Evolutionary conservation across 2,113 vertebrate genomes (phyloP), one percentile per base, ranked within the genome.

Genomic region (Taurulus bubalis): DNA sequence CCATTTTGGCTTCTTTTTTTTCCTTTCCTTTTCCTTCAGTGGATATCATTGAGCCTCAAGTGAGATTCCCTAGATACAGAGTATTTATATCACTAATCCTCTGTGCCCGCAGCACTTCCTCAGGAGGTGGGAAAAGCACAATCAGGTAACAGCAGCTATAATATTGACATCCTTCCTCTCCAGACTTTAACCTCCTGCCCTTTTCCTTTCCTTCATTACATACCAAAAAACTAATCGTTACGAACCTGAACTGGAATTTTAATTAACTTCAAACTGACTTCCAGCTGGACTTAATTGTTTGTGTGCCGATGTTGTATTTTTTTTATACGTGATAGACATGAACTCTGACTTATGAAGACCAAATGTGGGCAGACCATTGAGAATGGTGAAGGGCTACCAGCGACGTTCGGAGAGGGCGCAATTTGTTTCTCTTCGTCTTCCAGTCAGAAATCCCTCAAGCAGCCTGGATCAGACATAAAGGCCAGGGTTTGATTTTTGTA

Each of bases 331-430:
- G 32, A 28, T 45, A 62, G 49, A 62, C 15, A 11, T 36, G 3
- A 36, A 53, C 24, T 66, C 4, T 0, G 56, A 73, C 64, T 69
- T 78, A 59, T 55, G 14, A 82, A 85, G 87, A 87, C 91, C 90
- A 90, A 90, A 91, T 64, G 63, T 28, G 75, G 71, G 69, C 77
- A 16, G 70, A 77, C 14, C 55, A 28, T 83, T 7, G 28, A 72
- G 65, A 56, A 68, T 15, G 51, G 59, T 58, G 79, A 91, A 93
- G 92, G 90, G 87, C 90, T 91, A 84, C 79, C 15, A 1, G 76
- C 51, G 75, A 76, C 30, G 22, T 67, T 65, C 24, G 32, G 42
- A 32, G 14, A 59, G 62, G 6, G 2, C 20, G 75, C 26, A 8
- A 28, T 38, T 73, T 75, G n/a, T 16, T 60, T 1, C 30, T 34